A percentile compares a stretch with the other conserved stretches of the same genome.
These are phyloP conservation scores for Hypotaenidia okinawae DNA, from an alignment of 2,797 vertebrate species.

Conservation along the genomic window DNA sequence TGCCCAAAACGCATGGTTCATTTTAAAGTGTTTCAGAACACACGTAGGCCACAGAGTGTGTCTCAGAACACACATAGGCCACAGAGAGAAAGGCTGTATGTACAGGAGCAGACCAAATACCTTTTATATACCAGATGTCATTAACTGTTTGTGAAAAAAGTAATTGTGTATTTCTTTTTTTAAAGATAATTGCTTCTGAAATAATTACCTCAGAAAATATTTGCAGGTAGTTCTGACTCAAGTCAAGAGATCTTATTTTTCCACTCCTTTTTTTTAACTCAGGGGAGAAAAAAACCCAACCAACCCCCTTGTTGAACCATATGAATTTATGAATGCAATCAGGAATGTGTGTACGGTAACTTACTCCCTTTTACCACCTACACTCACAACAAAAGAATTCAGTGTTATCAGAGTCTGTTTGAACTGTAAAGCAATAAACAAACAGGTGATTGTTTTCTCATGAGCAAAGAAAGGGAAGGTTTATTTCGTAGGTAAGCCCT, in stretches of 20 bases:
- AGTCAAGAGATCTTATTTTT: neutral
- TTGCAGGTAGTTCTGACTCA: slow-evolving; percentile 8
- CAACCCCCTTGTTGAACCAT: neutral
- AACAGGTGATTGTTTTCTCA: slow-evolving; percentile 67
- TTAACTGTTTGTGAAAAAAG: neutral
- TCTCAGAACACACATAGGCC: rapidly evolving
- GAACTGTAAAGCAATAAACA: slow-evolving; percentile 71
- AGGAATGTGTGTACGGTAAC: slow-evolving; percentile 1
- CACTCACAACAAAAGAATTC: slow-evolving; percentile 64
- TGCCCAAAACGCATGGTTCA: neutral
- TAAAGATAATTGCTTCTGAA: neutral
- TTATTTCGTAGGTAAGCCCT: slow-evolving; percentile 44
- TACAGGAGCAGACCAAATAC: neutral
- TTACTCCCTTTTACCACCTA: slow-evolving; percentile 28
- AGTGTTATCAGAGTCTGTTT: slow-evolving; percentile 61
- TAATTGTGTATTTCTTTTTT: neutral
- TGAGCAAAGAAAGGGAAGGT: slow-evolving; percentile 14
- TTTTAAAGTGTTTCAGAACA: neutral
- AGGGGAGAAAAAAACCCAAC: neutral
- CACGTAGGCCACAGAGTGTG: neutral
- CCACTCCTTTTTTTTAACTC: neutral
- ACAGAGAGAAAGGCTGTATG: neutral
- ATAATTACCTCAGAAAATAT: neutral
- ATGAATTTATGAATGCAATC: slow-evolving; percentile 12
- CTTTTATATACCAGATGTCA: neutral